Conservation (phyloP, 2,113 vertebrate genomes). For the Sula dactylatra region DNA sequence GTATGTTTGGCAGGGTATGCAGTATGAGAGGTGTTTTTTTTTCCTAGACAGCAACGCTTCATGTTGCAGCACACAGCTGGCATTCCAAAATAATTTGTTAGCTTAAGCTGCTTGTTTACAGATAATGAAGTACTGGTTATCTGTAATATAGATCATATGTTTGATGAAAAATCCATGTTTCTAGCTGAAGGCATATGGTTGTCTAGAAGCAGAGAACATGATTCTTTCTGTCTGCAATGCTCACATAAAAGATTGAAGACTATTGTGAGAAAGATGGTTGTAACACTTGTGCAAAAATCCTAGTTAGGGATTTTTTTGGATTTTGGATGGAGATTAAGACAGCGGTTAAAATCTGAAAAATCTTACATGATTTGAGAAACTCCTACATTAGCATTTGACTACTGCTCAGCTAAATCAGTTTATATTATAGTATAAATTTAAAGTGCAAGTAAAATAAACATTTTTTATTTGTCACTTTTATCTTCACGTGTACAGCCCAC, state of each 20-base stretch:
- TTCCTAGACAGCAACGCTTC: not conserved
- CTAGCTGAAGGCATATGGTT: not conserved
- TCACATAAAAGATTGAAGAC: not conserved
- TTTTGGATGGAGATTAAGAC: not conserved
- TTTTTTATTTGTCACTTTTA: not conserved
- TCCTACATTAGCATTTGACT: not conserved
- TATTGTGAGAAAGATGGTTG: not conserved
- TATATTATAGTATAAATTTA: not conserved
- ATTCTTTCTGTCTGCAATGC: not conserved
- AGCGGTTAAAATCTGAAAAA: not conserved
- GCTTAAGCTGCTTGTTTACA: not conserved
- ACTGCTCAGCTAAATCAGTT: not conserved
- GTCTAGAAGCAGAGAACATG: not conserved
- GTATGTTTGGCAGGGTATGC: not conserved
- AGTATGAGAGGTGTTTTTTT: not conserved
- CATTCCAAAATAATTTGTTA: not conserved
- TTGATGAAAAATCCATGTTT: not conserved
- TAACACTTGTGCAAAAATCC: not conserved
- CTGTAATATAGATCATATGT: not conserved
- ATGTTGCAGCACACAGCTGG: not conserved
- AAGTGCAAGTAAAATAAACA: not conserved
- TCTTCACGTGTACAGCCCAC: not conserved
- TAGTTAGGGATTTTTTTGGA: not conserved
- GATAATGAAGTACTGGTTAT: not conserved
- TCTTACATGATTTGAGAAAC: not conserved